Conservation (phyloP, 2,797 vertebrate genomes). For the Buceros bicornis region DNA sequence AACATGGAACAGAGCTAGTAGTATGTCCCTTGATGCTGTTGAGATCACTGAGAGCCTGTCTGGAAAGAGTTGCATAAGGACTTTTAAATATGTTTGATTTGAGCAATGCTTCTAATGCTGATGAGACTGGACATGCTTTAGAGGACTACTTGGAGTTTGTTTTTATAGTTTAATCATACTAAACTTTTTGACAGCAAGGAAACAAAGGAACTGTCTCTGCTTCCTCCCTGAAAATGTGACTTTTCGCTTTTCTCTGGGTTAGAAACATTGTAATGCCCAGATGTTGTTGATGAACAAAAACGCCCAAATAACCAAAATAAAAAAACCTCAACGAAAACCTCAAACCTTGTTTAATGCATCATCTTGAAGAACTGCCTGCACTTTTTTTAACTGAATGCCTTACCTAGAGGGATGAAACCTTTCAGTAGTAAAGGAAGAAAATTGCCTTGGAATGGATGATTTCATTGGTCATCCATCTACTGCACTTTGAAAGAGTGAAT, state of each 20-base stretch:
- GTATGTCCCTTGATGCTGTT: slow-evolving; percentile 5
- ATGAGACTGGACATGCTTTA: slow-evolving; percentile 23
- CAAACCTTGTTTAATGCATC: not conserved
- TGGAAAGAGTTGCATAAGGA: not conserved
- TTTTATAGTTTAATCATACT: slow-evolving; percentile 22
- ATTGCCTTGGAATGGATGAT: not conserved
- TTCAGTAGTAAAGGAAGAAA: not conserved
- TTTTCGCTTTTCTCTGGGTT: not conserved
- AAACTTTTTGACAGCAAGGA: not conserved
- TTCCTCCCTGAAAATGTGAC: not conserved
- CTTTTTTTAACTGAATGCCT: not conserved
- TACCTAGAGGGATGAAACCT: not conserved
- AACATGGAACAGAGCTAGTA: not conserved
- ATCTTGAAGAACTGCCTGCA: not conserved
- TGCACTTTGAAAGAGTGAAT: not conserved
- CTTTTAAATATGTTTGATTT: not conserved
- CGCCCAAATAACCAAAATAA: too few relatives aligned
- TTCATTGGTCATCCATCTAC: not conserved
- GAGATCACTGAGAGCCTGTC: not conserved
- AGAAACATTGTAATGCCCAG: not conserved
- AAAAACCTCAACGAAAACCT: not conserved
- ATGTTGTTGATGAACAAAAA: not conserved
- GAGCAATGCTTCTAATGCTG: slow-evolving; percentile 26
- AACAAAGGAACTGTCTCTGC: not conserved
- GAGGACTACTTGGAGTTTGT: not conserved